Conservation (phyloP, 2,113 vertebrate species). For the Chloropsis cyanopogon region DNA sequence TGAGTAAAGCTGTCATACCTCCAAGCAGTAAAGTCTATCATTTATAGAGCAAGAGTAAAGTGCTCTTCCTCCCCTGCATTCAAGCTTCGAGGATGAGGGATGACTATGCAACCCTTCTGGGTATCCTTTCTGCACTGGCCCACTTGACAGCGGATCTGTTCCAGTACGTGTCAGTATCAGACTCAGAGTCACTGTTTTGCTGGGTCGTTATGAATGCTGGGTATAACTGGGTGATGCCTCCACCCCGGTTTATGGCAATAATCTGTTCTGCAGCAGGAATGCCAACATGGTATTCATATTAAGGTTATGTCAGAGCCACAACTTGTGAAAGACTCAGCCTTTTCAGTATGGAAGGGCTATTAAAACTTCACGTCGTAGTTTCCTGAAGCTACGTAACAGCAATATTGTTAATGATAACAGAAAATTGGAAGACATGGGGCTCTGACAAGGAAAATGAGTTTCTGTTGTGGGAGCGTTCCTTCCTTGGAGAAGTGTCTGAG, state of each 20-base stretch:
- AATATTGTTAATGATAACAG: no score
- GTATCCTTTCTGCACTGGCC: accelerated
- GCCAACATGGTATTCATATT: neutral
- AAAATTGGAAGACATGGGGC: neutral
- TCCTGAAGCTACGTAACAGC: neutral
- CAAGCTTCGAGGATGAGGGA: neutral
- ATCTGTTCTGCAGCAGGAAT: neutral
- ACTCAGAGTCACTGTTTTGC: accelerated
- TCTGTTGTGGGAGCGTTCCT: no score
- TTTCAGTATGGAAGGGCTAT: neutral
- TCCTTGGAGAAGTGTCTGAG: accelerated
- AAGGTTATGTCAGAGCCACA: neutral
- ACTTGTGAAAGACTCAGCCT: neutral
- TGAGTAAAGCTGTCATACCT: neutral
- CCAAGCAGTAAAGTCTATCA: neutral
- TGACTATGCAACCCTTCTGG: accelerated
- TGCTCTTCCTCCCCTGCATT: no score
- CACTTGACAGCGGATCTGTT: neutral
- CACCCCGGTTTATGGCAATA: neutral
- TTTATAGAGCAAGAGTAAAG: neutral
- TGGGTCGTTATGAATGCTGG: accelerated
- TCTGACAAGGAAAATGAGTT: neutral
- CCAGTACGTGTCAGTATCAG: accelerated
- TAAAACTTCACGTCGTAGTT: neutral
- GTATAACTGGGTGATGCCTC: accelerated